phyloP scores from a whole-genome alignment of 2,888 invertebrate species.

The Phorcus lineatus region DNA sequence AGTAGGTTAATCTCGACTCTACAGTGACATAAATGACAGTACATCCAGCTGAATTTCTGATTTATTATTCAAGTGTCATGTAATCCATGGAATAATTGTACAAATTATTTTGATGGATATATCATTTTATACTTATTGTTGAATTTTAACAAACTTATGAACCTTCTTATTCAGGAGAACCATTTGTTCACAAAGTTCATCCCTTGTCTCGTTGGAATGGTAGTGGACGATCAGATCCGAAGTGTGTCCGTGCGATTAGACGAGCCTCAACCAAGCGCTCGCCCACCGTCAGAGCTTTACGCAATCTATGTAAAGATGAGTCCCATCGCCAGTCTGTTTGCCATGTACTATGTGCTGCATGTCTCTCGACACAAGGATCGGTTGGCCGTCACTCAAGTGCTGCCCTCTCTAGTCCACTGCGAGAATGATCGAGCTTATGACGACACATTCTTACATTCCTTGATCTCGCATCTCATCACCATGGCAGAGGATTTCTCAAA shows the following conservation, averaged over 20 bases:
- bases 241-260: constrained; percentile 83
- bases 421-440: constrained; percentile 94
- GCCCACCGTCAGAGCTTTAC: constrained; percentile 88
- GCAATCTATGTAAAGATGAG: constrained; percentile 90
- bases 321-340: constrained; percentile 91
- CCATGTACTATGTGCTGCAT: constrained; percentile 95
- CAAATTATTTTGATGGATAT: too few relatives aligned
- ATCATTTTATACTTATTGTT: too few relatives aligned
- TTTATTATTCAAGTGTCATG: too few relatives aligned
- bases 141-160: too few relatives aligned
- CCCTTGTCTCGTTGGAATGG: constrained; percentile 93
- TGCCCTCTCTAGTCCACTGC: constrained; percentile 90
- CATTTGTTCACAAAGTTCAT: constrained; percentile 95
- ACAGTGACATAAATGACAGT: too few relatives aligned
- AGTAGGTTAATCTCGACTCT: too few relatives aligned
- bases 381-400: constrained; percentile 87
- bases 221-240: constrained; percentile 82
- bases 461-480: constrained; percentile 89
- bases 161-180: constrained; percentile 84
- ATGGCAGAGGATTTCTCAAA: constrained; percentile 94
- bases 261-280: constrained; percentile 80
- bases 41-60: too few relatives aligned
- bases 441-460: constrained; percentile 94
- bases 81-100: too few relatives aligned
- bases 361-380: constrained; percentile 87